Conservation (phyloP, 2,797 vertebrate species). For the Megalops cyprinoides region DNA sequence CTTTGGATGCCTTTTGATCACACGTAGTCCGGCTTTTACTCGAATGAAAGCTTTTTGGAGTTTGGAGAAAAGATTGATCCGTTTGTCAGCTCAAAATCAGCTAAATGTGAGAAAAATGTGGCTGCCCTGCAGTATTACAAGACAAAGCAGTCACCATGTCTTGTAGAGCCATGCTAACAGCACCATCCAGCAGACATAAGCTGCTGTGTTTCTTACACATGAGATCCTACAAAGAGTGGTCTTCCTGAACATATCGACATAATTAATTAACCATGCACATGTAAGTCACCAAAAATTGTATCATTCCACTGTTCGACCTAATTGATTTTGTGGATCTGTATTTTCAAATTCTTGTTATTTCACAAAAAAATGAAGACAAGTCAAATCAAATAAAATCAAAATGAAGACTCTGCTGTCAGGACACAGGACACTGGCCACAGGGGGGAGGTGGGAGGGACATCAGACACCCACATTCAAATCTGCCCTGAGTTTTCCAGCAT, state of each 20-base stretch:
- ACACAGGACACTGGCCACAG: neutral
- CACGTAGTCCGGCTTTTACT: neutral
- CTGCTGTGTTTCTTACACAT: neutral
- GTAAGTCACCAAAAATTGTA: no score
- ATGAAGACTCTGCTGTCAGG: no score
- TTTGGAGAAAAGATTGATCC: neutral
- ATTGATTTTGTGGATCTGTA: no score
- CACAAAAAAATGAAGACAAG: no score
- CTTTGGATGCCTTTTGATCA: neutral
- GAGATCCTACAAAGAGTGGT: neutral
- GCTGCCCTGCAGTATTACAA: neutral
- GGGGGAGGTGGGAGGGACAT: neutral
- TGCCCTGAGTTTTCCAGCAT: no score
- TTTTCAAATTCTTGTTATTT: no score
- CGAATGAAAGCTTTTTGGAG: neutral
- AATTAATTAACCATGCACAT: no score
- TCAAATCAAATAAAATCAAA: no score
- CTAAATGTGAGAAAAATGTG: neutral
- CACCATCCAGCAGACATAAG: neutral
- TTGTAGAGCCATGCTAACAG: neutral
- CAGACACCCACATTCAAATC: no score
- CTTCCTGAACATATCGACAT: conserved; percentile 1
- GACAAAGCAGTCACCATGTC: neutral
- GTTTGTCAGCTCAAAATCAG: neutral
- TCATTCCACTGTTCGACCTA: no score